Base-by-base conservation (phyloP, 2,888 invertebrate genomes). In the Andrena marginata region DNA sequence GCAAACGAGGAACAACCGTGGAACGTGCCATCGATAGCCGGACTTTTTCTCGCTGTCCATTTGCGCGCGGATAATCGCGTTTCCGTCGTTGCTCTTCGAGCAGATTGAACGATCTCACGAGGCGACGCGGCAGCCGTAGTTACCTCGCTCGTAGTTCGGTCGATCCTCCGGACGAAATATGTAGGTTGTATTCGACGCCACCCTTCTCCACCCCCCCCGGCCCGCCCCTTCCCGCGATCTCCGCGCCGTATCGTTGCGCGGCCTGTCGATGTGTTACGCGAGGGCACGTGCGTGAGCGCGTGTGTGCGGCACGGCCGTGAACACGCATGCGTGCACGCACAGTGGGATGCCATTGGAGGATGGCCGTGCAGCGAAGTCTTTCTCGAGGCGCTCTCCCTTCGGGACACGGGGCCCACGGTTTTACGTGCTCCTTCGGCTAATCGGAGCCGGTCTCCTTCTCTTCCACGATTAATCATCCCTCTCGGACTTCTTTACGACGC, bases 371-470 rank as follows among this genome's bases (percentile, higher is more conserved):
- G 62, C 35, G 33, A n/a, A n/a, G n/a, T n/a, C 20, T 70, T 70
- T 51, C 75, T 23, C 60, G 33, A 63, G 59, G 35, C 60, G 60
- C 48, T 70, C 64, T 65, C 75, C 70, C 74, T 64, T 60, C 69
- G 76, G 85, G 75, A 83, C 74, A 80, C 70, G 72, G 69, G 84
- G 80, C 82, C 82, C 76, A 85, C 73, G 75, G 59, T 81, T 86
- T 82, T 60, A 82, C 73, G 81, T 79, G 82, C 73, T 71, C 29
- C 73, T 71, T 82, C 75, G 68, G 54, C 80, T 79, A 80, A 80
- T 75, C 59, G 54, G 56, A 23, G 35, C 20, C 79, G 56, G 26
- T 48, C 48, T 59, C 65, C 42, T 23, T 69, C 59, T 69, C 54
- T 69, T 49, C 65, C n/a, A 67, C 29, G 23, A 67, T 65, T 73